Conservation (phyloP, 2,113 vertebrate species). For the Oreochromis tanganicae region DNA sequence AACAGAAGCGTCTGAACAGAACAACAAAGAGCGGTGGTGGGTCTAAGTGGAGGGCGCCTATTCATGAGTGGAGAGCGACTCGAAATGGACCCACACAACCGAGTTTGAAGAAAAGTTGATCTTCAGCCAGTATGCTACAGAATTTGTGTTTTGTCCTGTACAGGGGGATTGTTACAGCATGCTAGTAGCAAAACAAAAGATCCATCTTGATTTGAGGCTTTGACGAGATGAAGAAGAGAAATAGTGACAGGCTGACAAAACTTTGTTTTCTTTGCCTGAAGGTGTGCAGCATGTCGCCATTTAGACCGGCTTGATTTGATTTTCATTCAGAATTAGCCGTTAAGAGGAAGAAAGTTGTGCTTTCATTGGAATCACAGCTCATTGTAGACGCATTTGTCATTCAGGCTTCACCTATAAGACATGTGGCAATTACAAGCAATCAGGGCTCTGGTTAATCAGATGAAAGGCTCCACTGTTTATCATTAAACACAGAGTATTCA, state of each 20-base stretch:
- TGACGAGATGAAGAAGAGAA: slow-evolving; percentile 12
- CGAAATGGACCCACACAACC: neutral
- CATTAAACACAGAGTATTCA: neutral
- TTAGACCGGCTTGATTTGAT: neutral
- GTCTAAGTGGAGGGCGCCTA: neutral
- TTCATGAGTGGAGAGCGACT: slow-evolving; percentile 12
- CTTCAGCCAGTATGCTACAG: neutral
- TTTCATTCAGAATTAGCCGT: neutral
- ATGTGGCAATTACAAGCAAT: neutral
- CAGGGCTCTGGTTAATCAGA: neutral
- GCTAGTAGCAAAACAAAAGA: slow-evolving; percentile 10
- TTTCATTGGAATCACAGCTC: slow-evolving; percentile 4
- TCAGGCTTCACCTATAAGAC: neutral
- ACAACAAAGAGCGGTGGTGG: slow-evolving; percentile 28
- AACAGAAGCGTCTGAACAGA: slow-evolving; percentile 56
- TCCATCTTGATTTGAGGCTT: slow-evolving; percentile 1
- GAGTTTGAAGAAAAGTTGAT: neutral
- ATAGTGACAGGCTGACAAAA: neutral
- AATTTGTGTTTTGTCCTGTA: neutral
- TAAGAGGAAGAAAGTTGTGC: slow-evolving; percentile 4
- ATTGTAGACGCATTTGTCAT: neutral
- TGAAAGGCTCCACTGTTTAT: neutral
- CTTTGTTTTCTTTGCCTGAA: slow-evolving; percentile 11
- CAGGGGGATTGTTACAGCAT: neutral
- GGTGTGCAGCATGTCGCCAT: neutral